Percentiles rank a stretch among this genome's conserved stretches.
These are phyloP conservation scores for Protobothrops mucrosquamatus DNA, from an alignment of 2,113 vertebrate genomes.

Conservation along the genomic window DNA sequence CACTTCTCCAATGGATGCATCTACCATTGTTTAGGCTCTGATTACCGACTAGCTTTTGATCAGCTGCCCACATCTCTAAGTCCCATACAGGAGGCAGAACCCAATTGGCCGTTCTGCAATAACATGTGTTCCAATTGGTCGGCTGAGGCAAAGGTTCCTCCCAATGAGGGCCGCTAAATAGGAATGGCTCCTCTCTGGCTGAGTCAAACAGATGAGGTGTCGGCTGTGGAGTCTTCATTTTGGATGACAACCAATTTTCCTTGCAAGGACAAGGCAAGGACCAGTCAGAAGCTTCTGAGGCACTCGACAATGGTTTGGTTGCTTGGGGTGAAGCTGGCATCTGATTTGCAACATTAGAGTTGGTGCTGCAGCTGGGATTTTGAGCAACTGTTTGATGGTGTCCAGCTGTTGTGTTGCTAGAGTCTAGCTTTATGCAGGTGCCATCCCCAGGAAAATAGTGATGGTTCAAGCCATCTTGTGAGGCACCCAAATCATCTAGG, in stretches of 20 bases:
- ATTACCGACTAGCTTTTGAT: background rate
- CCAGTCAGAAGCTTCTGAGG: background rate
- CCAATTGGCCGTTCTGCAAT: background rate
- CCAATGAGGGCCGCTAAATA: background rate
- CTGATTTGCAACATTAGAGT: background rate
- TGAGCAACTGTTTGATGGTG: too few species aligned
- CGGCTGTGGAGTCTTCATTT: background rate
- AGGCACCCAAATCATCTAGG: background rate
- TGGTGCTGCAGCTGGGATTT: background rate
- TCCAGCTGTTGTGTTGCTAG: background rate
- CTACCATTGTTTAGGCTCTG: background rate
- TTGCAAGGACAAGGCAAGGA: background rate
- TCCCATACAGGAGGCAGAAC: background rate
- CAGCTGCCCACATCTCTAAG: constrained; percentile 36
- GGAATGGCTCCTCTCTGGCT: background rate
- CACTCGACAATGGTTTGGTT: background rate
- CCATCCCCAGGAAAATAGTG: background rate
- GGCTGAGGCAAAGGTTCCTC: background rate
- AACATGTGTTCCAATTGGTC: background rate
- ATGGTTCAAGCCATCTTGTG: background rate
- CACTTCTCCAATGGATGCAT: background rate
- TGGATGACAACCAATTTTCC: background rate
- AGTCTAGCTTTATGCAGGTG: background rate
- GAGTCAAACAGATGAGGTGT: background rate
- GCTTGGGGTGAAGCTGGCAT: background rate